These are phyloP conservation scores for Tetraodon nigroviridis DNA, from an alignment of 2,113 vertebrate genomes.

Conservation along the genomic window DNA sequence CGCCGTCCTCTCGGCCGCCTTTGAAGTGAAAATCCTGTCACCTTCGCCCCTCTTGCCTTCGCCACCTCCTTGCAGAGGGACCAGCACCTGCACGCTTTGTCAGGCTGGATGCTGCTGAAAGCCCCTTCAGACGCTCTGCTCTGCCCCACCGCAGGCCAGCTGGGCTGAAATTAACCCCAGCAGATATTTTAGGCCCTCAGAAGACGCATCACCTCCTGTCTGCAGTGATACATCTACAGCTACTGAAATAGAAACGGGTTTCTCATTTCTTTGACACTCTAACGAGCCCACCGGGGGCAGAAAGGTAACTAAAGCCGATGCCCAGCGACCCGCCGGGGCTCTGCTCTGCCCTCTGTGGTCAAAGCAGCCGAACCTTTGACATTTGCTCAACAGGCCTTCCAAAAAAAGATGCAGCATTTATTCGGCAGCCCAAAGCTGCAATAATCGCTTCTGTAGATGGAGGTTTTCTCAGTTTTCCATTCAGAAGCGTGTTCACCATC, in stretches of 20 bases:
- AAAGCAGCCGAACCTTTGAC: no score
- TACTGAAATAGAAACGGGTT: conserved; percentile 59
- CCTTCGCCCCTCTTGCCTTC: conserved; percentile 26
- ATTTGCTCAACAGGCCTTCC: no score
- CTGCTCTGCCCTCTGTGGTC: no score
- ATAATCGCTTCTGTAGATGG: no score
- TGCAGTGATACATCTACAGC: conserved; percentile 46
- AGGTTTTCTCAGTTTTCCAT: no score
- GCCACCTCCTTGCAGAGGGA: conserved; percentile 10
- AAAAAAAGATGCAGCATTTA: no score
- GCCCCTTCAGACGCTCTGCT: conserved; percentile 21
- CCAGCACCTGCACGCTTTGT: conserved; percentile 48
- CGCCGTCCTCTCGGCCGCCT: conserved; percentile 54
- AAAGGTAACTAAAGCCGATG: no score
- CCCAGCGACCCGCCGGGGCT: no score
- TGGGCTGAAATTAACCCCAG: conserved; percentile 45
- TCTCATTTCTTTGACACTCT: conserved; percentile 18
- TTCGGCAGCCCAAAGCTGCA: no score
- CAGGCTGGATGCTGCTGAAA: conserved; percentile 6
- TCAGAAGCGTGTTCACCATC: no score
- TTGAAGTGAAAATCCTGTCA: conserved; percentile 75
- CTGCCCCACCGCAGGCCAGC: conserved; percentile 15
- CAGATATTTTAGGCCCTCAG: conserved; percentile 49
- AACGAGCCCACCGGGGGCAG: background rate
- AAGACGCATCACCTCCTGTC: conserved; percentile 60